Base-by-base conservation (phyloP, 2,113 vertebrate species). In the Colaptes auratus region DNA sequence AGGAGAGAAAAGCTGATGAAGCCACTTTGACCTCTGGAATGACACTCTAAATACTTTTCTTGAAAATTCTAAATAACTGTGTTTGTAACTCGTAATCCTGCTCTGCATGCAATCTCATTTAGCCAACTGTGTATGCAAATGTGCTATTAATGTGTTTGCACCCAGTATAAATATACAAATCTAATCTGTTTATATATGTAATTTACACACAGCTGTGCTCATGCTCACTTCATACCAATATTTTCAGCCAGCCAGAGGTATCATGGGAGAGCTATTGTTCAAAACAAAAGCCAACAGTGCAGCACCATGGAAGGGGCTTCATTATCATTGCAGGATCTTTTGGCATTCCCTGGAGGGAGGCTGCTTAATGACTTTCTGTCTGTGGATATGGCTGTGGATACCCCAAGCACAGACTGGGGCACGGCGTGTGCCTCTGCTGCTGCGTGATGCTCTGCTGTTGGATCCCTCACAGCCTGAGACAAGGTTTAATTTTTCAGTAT, bases 161-260 rank as follows among this genome's bases (percentile, higher is more conserved):
- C 96, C 95, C 78, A 94, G 95, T 95, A 87, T 96, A 98, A 97
- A 96, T 96, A 97, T 80, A 96, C 91, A 95, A 95, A 96, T 95
- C 89, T 96, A 96, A 96, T 97, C 95, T 97, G 92, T 98, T 89
- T 96, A 96, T 96, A 90, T 96, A 83, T 96, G 92, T 96, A 91
- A 97, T 98, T 98, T 97, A 97, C 95, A 97, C 96, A 97, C 96
- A 98, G 98, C 97, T 98, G 96, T 97, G 96, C 94, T 97, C 95
- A 76, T 59, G 89, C 90, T 97, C 95, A 91, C 90, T 91, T 94
- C 91, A 92, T 93, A 93, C 94, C 97, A 97, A 59, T 96, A 91
- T 97, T 97, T 97, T 81, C 94, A 94, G 96, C 64, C n/a, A 92
- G 91, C 90, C 8, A 82, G 93, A 84, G 88, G 95, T 97, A 91